Percentiles rank a stretch among this genome's conserved stretches.
phyloP scores from a whole-genome alignment of 2,113 vertebrate species.

The Formicarius rufipectus region DNA sequence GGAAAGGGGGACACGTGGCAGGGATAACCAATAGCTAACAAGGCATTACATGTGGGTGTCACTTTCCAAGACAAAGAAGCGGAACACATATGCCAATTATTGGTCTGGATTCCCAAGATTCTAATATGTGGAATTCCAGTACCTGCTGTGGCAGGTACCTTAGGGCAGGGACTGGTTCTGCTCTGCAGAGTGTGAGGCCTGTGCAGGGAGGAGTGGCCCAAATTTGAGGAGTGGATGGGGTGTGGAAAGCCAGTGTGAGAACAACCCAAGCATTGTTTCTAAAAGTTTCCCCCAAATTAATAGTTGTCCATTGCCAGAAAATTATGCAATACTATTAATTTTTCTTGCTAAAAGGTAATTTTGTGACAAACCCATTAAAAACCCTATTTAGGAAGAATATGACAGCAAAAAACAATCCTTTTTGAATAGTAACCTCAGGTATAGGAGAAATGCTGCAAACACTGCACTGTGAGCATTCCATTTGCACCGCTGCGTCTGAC shows the following conservation, averaged over 20 bases:
- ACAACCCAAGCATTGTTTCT: neutral
- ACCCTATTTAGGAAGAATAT: neutral
- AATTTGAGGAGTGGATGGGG: neutral
- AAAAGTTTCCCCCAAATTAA: neutral
- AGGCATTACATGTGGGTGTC: neutral
- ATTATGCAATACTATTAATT: neutral
- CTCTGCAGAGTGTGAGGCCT: neutral
- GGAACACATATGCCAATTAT: neutral
- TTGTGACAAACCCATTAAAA: neutral
- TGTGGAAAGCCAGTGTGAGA: neutral
- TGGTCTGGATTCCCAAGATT: neutral
- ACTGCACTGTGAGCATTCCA: neutral
- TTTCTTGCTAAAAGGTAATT: neutral
- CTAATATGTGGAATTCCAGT: too few relatives aligned
- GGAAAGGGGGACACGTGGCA: neutral
- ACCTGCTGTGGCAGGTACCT: neutral
- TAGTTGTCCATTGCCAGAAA: neutral
- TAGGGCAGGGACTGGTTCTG: neutral
- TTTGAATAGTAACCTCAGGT: neutral
- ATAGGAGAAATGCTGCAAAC: neutral
- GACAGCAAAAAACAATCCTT: neutral
- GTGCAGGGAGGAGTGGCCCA: neutral
- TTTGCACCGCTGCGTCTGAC: neutral
- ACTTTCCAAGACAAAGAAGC: neutral
- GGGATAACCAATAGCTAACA: neutral